Evolutionary conservation across 2,888 invertebrate species (phyloP).

Genomic region (Drosophila algonquin): DNA sequence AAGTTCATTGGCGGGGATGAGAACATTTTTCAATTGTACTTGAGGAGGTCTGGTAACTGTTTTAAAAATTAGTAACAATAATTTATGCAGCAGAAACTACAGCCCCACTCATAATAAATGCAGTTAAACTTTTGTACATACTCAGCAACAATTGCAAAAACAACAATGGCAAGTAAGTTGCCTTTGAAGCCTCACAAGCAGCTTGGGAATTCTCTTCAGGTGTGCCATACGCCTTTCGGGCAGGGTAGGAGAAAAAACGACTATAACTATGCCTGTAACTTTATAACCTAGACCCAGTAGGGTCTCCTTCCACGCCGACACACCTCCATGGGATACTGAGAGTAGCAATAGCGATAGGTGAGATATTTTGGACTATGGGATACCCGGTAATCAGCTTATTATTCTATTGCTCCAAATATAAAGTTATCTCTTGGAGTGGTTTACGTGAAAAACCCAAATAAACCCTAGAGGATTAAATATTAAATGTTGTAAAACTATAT

Average conservation of each 20-base stretch:
- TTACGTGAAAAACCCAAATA: too few species aligned
- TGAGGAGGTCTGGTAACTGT: constrained; percentile 44
- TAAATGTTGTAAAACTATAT: too few species aligned
- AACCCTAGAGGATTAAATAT: too few species aligned
- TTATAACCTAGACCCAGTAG: constrained; percentile 53
- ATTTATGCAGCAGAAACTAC: constrained; percentile 67
- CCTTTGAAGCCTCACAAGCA: too few species aligned
- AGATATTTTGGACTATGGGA: neutral
- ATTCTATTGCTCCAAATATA: neutral
- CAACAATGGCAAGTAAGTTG: too few species aligned
- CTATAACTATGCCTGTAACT: constrained; percentile 64
- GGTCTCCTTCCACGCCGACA: constrained; percentile 3
- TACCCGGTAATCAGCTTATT: neutral
- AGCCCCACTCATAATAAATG: constrained; percentile 47
- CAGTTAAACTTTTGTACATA: too few species aligned
- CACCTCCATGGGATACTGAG: constrained; percentile 4
- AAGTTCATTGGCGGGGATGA: constrained; percentile 2
- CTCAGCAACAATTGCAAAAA: constrained; percentile 47
- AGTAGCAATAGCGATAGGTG: too few species aligned
- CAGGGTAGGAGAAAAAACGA: constrained; percentile 10
- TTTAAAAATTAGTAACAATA: constrained; percentile 75
- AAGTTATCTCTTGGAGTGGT: neutral
- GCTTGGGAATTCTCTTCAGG: too few species aligned
- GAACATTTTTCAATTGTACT: constrained; percentile 51
- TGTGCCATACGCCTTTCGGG: constrained; percentile 22